Base-by-base conservation (phyloP, 2,113 vertebrate species). In the Pollimyrus isidori region DNA sequence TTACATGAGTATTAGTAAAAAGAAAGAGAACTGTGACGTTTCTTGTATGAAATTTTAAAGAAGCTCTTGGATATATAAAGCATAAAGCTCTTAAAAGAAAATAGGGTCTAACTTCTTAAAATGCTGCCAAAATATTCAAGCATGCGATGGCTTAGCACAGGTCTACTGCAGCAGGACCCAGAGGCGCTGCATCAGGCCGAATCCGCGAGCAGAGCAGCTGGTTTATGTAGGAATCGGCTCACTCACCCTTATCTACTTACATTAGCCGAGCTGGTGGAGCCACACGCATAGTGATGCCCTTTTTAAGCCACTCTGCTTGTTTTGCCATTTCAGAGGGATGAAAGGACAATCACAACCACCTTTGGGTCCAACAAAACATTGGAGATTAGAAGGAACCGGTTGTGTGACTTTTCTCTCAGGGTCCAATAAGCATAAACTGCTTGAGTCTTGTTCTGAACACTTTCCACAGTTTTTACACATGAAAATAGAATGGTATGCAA, bases 141-240 rank as follows among this genome's bases (percentile, higher is more conserved):
- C 30, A 35, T 3, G 11, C 26, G 91, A 95, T 92, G 94, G 94
- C 94, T 95, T 94, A 94, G 95, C 94, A 92, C 94, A 93, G 93
- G 94, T 95, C 94, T 95, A 91, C 93, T 91, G 89, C 90, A 53
- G 3, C 93, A 92, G 93, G 9, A 23, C 13, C 48, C n/a, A 21
- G n/a, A 15, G 21, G 23, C 89, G 90, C 92, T 52, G 91, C 92
- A 86, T 73, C 45, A 48, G 94, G 93, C 92, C 93, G 26, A 49
- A 86, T 11, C 48, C 23, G n/a, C 7, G 3, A 91, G 92, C 93
- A 93, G 93, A 94, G 93, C 92, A 93, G 91, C 93, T 94, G 48
- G 84, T 80, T 90, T 11, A 35, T 69, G 10, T 48, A 46, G 10
- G 11, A 88, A 65, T 19, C 58, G 48, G 26, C 88, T 53, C 83